Evolutionary conservation across 2,113 vertebrate species (phyloP), one percentile per base, ranked within the genome.

Genomic region (Pachyramphus minor): DNA sequence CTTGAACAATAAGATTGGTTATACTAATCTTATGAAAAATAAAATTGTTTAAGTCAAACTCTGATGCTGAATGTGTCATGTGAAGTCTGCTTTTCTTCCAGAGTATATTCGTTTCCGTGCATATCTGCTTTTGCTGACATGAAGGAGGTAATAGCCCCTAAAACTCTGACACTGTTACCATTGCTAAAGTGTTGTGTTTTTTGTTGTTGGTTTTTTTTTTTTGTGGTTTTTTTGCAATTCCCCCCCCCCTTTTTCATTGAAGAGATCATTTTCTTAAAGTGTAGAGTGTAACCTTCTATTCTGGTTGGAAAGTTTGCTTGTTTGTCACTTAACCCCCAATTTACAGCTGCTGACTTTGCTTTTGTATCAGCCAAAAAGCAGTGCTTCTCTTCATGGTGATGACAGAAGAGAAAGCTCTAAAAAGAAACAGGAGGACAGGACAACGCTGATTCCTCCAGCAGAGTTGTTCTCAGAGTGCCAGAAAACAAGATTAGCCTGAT

Each of bases 91-190:
- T 95, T 95, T 37, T 97, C 84, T 98, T 97, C 18, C 96, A 99
- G 99, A 95, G 98, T 99, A 24, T 98, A 95, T 89, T 99, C 98
- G 8, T 98, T 99, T 94, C 98, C 99, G 4, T 99, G 99, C 77
- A 85, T 97, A 71, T 87, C 95, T 66, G 98, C 98, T 25, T 99
- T 98, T 94, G 98, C 99, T 67, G 98, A 98, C 69, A 92, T 72
- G 28, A 97, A 94, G 5, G 97, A 99, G 98, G 99, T 99, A 98
- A 95, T 47, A 85, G 18, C n/a, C 14, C 72, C 14, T 83, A 58
- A 50, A 12, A 0, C 37, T n/a, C 10, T 58, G 24, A 18, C 14
- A 3, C 6, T 12, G 8, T 55, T 35, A 39, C 17, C 0, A 1
- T 62, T 56, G 44, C 44, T 68, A 15, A 72, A 59, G 35, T 35